A percentile compares a stretch with the other conserved stretches of the same genome.
phyloP scores from a whole-genome alignment of 2,113 vertebrate genomes.

The Progne subis region DNA sequence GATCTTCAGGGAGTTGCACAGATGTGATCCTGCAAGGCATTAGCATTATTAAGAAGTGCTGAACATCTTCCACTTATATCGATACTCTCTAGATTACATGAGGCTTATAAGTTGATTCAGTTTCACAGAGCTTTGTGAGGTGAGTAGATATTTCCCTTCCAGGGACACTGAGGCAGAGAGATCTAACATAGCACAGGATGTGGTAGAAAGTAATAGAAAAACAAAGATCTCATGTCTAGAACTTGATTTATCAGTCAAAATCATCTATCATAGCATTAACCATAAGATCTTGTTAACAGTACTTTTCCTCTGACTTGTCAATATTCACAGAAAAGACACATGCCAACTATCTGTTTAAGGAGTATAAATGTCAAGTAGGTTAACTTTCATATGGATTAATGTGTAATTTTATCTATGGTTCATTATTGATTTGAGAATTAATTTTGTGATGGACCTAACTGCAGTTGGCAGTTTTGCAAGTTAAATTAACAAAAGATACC shows the following conservation, averaged over 20 bases:
- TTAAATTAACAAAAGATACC: not conserved
- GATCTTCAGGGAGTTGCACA: not conserved
- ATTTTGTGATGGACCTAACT: not conserved
- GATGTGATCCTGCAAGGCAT: not conserved
- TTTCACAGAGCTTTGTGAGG: not conserved
- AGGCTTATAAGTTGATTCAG: not conserved
- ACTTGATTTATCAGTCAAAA: not conserved
- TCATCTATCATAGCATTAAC: not conserved
- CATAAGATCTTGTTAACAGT: not conserved
- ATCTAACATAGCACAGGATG: not conserved
- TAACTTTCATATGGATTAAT: not conserved
- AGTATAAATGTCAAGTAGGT: not conserved
- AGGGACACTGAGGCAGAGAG: not conserved
- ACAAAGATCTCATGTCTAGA: not conserved
- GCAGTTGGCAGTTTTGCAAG: not conserved
- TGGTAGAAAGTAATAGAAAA: not conserved
- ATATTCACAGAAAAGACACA: not conserved
- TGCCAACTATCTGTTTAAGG: not conserved
- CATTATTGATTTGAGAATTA: slow-evolving; percentile 42
- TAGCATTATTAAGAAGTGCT: not conserved
- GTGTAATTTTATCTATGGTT: not conserved
- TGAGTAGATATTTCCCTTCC: not conserved
- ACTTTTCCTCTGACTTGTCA: not conserved
- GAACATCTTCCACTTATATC: not conserved
- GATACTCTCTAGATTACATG: not conserved